Conservation (phyloP, 2,888 invertebrate species). For the Nebria salina region DNA sequence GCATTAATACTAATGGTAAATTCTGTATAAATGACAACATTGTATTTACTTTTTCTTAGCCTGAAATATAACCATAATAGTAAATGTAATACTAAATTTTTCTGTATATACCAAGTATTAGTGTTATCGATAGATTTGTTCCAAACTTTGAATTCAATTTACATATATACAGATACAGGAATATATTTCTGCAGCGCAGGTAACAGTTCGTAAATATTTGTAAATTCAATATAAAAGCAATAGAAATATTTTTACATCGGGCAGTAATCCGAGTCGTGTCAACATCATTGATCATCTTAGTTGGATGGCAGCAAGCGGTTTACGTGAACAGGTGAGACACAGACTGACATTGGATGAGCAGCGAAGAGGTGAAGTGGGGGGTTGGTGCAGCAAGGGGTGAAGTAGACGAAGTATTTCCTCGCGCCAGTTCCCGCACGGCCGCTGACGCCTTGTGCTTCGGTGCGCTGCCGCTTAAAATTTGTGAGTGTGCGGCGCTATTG, state of each 20-base stretch:
- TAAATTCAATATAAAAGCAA: slow-evolving; percentile 4
- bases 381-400: slow-evolving; percentile 3
- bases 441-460: slow-evolving; percentile 26
- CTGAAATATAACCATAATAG: too few relatives aligned
- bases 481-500: slow-evolving; percentile 37
- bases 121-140: too few relatives aligned
- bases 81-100: too few relatives aligned
- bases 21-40: too few relatives aligned
- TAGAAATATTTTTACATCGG: slow-evolving; percentile 11
- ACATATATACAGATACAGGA: too few relatives aligned
- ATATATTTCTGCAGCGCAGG: background rate
- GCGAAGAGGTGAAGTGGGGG: background rate
- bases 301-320: slow-evolving; percentile 13
- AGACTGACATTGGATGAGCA: slow-evolving; percentile 21
- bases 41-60: too few relatives aligned
- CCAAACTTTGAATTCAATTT: too few relatives aligned
- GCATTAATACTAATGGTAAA: too few relatives aligned
- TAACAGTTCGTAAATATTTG: slow-evolving; percentile 27
- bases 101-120: too few relatives aligned
- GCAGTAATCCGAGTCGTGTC: background rate
- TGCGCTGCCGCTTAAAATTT: slow-evolving; percentile 29
- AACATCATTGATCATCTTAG: slow-evolving; percentile 30
- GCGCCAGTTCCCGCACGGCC: background rate
- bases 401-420: slow-evolving; percentile 4
- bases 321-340: slow-evolving; percentile 38